These are phyloP conservation scores for Anas platyrhynchos DNA, from an alignment of 2,113 vertebrate species.

Conservation along the genomic window DNA sequence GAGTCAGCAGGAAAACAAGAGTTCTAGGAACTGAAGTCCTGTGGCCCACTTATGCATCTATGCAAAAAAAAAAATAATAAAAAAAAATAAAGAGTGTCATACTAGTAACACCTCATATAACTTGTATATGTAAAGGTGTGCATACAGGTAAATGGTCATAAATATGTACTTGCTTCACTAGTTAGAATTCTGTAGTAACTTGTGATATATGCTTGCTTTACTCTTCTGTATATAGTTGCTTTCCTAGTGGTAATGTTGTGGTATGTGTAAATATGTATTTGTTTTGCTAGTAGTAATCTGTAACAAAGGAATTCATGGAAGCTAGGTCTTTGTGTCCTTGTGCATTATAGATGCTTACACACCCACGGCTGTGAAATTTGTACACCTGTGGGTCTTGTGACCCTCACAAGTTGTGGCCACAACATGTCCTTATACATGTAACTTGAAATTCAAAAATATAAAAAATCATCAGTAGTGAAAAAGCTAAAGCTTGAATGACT, in stretches of 20 bases:
- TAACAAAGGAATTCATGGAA: background rate
- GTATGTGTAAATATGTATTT: background rate
- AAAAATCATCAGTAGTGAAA: background rate
- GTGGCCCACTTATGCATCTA: background rate
- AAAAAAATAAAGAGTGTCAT: background rate
- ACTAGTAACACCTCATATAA: background rate
- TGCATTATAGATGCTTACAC: background rate
- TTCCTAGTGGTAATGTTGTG: background rate
- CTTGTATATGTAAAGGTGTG: background rate
- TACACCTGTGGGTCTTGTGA: background rate
- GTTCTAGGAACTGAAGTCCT: background rate
- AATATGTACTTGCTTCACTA: background rate
- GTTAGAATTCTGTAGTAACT: background rate
- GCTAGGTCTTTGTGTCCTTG: background rate
- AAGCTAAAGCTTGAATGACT: background rate
- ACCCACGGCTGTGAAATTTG: background rate
- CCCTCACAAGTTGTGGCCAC: background rate
- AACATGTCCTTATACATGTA: background rate
- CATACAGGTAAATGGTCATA: background rate
- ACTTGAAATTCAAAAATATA: background rate
- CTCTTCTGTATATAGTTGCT: background rate
- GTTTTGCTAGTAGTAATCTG: background rate
- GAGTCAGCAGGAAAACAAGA: background rate
- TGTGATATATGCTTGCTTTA: background rate
- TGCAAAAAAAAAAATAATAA: background rate